These are phyloP conservation scores for Ladona fulva DNA, from an alignment of 1,140 invertebrate species.

Conservation along the genomic window DNA sequence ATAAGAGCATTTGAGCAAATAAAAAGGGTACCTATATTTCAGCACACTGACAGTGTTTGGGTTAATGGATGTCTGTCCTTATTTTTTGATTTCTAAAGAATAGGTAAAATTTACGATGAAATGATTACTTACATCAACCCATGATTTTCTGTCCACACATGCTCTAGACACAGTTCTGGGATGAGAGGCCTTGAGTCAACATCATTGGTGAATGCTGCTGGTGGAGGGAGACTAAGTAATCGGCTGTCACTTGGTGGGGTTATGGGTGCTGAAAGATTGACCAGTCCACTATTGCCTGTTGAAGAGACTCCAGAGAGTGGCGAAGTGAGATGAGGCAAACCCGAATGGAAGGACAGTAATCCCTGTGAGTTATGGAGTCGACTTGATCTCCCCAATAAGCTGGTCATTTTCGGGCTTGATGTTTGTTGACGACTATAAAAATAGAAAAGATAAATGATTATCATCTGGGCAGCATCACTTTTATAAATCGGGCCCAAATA, in stretches of 20 bases:
- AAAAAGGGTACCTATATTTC: too few species aligned
- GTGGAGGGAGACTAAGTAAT: constrained; percentile 21
- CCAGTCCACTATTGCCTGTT: constrained; percentile 18
- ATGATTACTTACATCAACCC: not conserved
- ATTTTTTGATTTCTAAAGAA: too few species aligned
- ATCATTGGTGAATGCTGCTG: constrained; percentile 13
- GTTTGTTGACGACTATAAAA: not conserved
- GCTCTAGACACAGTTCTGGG: constrained; percentile 77
- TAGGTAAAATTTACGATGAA: too few species aligned
- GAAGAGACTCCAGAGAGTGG: not conserved
- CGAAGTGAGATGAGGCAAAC: not conserved
- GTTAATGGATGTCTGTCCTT: too few species aligned
- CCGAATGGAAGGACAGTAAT: not conserved
- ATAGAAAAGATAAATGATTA: not conserved
- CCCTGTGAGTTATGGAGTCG: not conserved
- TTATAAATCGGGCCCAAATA: too few species aligned
- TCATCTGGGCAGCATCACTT: too few species aligned
- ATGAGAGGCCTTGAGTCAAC: constrained; percentile 56
- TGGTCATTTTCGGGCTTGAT: not conserved
- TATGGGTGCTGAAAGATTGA: constrained; percentile 27
- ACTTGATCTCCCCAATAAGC: not conserved
- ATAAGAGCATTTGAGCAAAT: too few species aligned
- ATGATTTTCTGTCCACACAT: constrained; percentile 68
- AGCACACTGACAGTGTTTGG: too few species aligned
- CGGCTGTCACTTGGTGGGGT: constrained; percentile 16